Percentiles rank a stretch among this genome's conserved stretches.
Evolutionary conservation across 2,797 vertebrate species (phyloP).

Genomic region (Gorsachius magnificus): DNA sequence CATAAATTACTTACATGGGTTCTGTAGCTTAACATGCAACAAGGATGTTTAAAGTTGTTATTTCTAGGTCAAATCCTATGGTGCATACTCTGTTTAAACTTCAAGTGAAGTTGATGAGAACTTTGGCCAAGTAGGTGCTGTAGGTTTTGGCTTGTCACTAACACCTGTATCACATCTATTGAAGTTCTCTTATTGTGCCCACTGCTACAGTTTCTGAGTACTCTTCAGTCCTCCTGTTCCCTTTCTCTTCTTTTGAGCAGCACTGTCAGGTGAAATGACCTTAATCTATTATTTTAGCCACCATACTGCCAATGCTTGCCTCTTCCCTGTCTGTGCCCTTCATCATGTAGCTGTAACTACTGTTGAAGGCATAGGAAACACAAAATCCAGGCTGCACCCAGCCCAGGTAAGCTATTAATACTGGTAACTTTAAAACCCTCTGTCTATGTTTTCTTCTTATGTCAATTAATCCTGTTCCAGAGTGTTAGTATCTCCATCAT

Average conservation of each 20-base stretch:
- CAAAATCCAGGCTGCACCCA: constrained; percentile 83
- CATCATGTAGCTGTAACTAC: constrained; percentile 87
- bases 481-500: not conserved
- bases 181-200: not conserved
- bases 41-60: not conserved
- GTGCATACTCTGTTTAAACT: not conserved
- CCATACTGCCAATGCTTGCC: constrained; percentile 87
- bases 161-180: not conserved
- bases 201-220: not conserved
- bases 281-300: constrained; percentile 80
- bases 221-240: not conserved
- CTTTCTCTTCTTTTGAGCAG: not conserved
- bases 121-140: not conserved
- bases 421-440: not conserved
- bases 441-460: not conserved
- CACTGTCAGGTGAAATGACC: constrained; percentile 9
- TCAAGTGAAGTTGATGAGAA: not conserved
- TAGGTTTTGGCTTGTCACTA: not conserved
- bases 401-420: constrained; percentile 77
- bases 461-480: not conserved
- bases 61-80: not conserved
- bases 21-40: not conserved
- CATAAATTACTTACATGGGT: not conserved
- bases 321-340: constrained; percentile 90
- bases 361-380: constrained; percentile 86